Percentiles rank a stretch among this genome's conserved stretches.
Evolutionary conservation across 2,797 vertebrate species (phyloP).

Genomic region (Eleutherodactylus coqui): DNA sequence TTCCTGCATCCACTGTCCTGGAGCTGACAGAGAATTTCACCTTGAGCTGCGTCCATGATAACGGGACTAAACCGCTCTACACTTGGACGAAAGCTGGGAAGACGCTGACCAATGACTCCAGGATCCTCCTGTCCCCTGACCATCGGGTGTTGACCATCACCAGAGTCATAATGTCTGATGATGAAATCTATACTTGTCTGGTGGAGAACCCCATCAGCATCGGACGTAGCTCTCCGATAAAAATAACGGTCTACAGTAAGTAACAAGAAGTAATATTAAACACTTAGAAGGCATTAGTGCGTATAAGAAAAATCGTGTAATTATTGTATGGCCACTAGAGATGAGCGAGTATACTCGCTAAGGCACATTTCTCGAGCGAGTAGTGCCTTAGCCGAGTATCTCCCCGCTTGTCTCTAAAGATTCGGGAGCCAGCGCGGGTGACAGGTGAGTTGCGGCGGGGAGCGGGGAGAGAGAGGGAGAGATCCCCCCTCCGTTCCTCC

Average conservation of each 20-base stretch:
- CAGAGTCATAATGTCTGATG: constrained; percentile 89
- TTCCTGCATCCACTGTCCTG: constrained; percentile 91
- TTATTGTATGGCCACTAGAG: background rate
- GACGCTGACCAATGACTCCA: constrained; percentile 87
- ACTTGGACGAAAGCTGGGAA: constrained; percentile 92
- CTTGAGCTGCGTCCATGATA: constrained; percentile 92
- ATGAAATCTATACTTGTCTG: constrained; percentile 88
- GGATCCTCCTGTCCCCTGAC: constrained; percentile 89
- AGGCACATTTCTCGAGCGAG: too few relatives aligned
- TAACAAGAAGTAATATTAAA: constrained; percentile 32
- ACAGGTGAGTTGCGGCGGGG: too few relatives aligned
- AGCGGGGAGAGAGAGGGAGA: too few relatives aligned
- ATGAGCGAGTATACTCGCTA: too few relatives aligned
- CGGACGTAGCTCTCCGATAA: constrained; percentile 85
- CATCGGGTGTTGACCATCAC: constrained; percentile 93
- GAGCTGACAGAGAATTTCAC: constrained; percentile 93
- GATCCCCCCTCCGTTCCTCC: too few relatives aligned
- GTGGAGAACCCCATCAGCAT: constrained; percentile 95
- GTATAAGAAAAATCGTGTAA: background rate
- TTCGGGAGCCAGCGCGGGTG: too few relatives aligned
- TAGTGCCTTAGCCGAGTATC: too few relatives aligned
- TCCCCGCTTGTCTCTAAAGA: too few relatives aligned
- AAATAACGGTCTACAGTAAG: constrained; percentile 96
- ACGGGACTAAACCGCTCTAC: constrained; percentile 92
- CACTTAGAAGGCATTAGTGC: background rate